Percentiles rank a stretch among this genome's conserved stretches.
Conservation (phyloP, 2,797 vertebrate genomes). For the Cryptoblepharus egeriae region DNA sequence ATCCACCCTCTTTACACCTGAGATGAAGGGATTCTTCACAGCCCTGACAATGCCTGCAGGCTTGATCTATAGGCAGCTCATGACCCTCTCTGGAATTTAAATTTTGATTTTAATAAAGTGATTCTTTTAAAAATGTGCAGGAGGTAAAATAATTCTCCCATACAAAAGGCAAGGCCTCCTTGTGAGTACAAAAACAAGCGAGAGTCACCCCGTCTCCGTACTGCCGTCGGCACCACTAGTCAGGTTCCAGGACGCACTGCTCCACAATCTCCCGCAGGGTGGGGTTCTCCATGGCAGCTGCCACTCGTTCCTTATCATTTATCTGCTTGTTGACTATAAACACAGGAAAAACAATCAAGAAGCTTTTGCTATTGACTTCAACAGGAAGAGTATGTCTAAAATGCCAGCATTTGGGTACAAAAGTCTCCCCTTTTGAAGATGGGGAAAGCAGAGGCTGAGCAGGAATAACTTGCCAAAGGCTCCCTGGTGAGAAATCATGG, state of each 20-base stretch:
- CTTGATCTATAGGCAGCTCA: slow-evolving; percentile 39
- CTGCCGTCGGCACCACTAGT: slow-evolving; percentile 65
- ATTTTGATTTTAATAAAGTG: slow-evolving; percentile 68
- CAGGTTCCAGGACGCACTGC: slow-evolving; percentile 91
- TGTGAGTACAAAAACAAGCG: slow-evolving; percentile 57
- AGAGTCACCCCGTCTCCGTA: slow-evolving; percentile 18
- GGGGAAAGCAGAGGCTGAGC: too few relatives aligned
- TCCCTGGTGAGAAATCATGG: too few relatives aligned
- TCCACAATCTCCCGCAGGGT: slow-evolving; percentile 94
- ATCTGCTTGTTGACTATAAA: slow-evolving; percentile 97
- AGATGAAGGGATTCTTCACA: slow-evolving; percentile 59
- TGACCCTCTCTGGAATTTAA: slow-evolving; percentile 59
- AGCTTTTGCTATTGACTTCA: not conserved
- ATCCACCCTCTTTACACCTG: slow-evolving; percentile 71
- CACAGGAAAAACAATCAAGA: slow-evolving; percentile 8
- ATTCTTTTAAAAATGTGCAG: slow-evolving; percentile 58
- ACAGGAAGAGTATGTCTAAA: not conserved
- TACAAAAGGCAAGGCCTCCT: slow-evolving; percentile 3
- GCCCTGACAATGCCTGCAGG: slow-evolving; percentile 38
- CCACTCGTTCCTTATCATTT: slow-evolving; percentile 97
- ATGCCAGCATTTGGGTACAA: too few relatives aligned
- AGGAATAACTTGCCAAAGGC: too few relatives aligned
- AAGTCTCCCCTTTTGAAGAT: too few relatives aligned
- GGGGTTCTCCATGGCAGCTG: slow-evolving; percentile 97
- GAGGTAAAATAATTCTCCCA: slow-evolving; percentile 70